Base-by-base conservation (phyloP, 2,113 vertebrate species). In the Oncorhynchus tshawytscha region DNA sequence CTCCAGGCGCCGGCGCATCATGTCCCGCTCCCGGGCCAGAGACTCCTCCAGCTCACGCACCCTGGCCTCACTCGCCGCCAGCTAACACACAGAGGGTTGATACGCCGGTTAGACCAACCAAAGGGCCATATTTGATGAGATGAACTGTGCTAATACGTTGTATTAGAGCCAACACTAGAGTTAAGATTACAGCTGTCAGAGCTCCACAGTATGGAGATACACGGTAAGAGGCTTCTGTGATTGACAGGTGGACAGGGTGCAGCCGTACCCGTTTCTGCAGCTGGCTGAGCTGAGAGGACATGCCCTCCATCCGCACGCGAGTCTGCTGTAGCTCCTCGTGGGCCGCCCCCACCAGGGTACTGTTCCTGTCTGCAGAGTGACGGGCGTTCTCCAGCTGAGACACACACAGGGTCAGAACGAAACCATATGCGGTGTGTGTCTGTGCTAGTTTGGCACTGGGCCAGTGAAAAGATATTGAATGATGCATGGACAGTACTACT, bases 291-390 rank as follows among this genome's bases (percentile, higher is more conserved):
- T 99, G 96, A 0, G 92, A 80, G 0, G 96, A 95, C 79, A 98
- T 88, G 87, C 90, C 88, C 91, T 99, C 97, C 1, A 99, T 79
- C 20, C 97, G 95, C 69, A 97, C 78, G 0, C 96, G 94, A 3
- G 93, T 95, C 84, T 98, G 95, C 91, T 98, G 95, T 76, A 99
- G 91, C 91, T 99, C 98, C 75, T 99, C 98, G 0, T 99, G 97
- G 25, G 96, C 95, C 0, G 95, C 94, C 0, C 96, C 97, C 5
- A 95, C 92, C 93, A 99, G 80, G 89, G 89, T 91, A 88, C 93
- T 97, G 92, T 96, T 98, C 85, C 96, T 94, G 86, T 98, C 94
- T 0, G 97, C 96, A 0, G 96, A 96, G 60, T 93, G 93, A 78
- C 95, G 94, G 25, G 97, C 97, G 0, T 99, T 99, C 72, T 99